A percentile compares a stretch with the other conserved stretches of the same genome.
Evolutionary conservation across 1,140 invertebrate species (phyloP).

Genomic region (Doryteuthis pealeii): DNA sequence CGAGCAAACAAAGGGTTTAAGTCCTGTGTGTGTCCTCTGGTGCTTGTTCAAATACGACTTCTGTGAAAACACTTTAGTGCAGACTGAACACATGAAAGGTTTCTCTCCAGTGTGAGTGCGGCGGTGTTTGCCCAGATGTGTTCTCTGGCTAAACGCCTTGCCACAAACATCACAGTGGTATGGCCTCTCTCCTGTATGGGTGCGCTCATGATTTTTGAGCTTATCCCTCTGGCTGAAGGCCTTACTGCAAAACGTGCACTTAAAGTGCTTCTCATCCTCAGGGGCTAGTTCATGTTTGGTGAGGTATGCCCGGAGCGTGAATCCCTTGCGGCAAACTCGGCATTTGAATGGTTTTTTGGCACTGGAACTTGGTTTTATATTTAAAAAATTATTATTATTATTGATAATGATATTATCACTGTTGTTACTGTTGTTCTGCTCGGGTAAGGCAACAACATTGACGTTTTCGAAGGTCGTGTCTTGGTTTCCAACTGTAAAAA

Average conservation of each 20-base stretch:
- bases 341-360: constrained; percentile 72
- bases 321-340: constrained; percentile 66
- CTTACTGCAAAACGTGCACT: constrained; percentile 49
- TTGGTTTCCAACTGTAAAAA: too few relatives aligned
- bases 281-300: neutral
- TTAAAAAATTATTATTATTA: too few relatives aligned
- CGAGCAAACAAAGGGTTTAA: constrained; percentile 20
- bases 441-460: too few relatives aligned
- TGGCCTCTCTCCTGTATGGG: constrained; percentile 61
- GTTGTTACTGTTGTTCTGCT: too few relatives aligned
- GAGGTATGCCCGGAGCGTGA: neutral
- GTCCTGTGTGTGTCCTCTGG: constrained; percentile 77
- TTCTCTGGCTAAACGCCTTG: constrained; percentile 28
- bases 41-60: constrained; percentile 53
- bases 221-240: constrained; percentile 17
- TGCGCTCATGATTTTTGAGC: constrained; percentile 58
- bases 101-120: constrained; percentile 67
- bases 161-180: constrained; percentile 57
- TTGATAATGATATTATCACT: too few relatives aligned
- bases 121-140: constrained; percentile 29
- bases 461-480: too few relatives aligned
- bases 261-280: constrained; percentile 67
- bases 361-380: too few relatives aligned
- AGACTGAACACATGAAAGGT: constrained; percentile 15
- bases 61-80: constrained; percentile 5